A percentile compares a stretch with the other conserved stretches of the same genome.
Conservation (phyloP, 2,113 vertebrate genomes). For the Psettodes erumei region DNA sequence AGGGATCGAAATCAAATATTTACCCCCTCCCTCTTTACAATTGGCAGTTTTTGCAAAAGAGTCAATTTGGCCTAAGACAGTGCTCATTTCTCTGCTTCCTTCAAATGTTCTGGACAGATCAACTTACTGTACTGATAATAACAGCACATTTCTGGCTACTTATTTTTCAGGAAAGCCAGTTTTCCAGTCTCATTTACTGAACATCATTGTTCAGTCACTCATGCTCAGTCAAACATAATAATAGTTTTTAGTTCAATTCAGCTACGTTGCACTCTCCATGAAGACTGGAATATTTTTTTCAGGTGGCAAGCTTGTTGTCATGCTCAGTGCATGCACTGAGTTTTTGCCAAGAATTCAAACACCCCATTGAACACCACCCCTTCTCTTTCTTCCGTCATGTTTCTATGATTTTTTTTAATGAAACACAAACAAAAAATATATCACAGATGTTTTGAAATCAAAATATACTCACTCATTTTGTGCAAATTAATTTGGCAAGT, state of each 20-base stretch:
- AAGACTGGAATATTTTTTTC: not conserved
- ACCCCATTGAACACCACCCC: not conserved
- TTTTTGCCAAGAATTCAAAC: not conserved
- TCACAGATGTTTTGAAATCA: not conserved
- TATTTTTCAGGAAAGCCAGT: constrained; percentile 12
- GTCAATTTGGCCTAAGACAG: not conserved
- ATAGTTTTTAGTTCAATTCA: constrained; percentile 19
- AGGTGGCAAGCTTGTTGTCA: not conserved
- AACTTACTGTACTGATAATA: not conserved
- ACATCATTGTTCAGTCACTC: constrained; percentile 26
- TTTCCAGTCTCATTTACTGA: constrained; percentile 7
- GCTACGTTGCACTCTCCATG: not conserved
- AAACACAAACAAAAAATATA: not conserved
- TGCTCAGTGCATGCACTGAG: not conserved
- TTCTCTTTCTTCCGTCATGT: not conserved
- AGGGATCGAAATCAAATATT: not conserved
- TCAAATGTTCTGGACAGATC: constrained; percentile 3
- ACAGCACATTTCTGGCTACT: not conserved
- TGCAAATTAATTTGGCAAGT: not conserved
- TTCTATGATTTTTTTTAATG: not conserved
- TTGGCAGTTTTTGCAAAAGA: not conserved
- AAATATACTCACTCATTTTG: not conserved
- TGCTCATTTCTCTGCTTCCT: not conserved
- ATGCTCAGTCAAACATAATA: constrained; percentile 39
- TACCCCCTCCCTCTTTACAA: not conserved